Evolutionary conservation across 2,888 invertebrate species (phyloP).

Genomic region (Digitonthophagus gazella): DNA sequence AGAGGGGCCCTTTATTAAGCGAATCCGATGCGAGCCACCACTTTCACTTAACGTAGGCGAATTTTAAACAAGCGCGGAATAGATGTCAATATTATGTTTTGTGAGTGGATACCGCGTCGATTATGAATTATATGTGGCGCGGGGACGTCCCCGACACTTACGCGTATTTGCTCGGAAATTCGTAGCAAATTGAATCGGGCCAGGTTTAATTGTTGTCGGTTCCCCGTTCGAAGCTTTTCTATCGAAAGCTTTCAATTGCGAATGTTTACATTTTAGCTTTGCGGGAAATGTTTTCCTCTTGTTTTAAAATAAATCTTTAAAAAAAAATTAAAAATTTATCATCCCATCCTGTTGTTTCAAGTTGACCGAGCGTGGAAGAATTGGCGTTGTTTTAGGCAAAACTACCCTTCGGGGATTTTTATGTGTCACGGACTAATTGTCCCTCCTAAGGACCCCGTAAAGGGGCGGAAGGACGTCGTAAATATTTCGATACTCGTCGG

Average conservation of each 20-base stretch:
- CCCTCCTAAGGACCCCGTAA: conserved; percentile 10
- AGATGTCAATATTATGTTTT: conserved; percentile 51
- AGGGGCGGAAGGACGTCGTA: conserved; percentile 2
- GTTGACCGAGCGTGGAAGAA: background rate
- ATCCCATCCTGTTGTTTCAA: background rate
- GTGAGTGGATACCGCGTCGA: conserved; percentile 37
- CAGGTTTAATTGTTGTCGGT: background rate
- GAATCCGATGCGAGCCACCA: conserved; percentile 33
- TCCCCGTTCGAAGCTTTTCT: background rate
- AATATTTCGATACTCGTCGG: conserved; percentile 11
- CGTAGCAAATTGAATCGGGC: background rate
- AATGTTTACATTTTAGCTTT: background rate
- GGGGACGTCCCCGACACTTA: background rate
- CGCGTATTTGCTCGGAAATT: background rate
- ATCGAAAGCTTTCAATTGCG: background rate
- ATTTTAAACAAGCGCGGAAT: conserved; percentile 49
- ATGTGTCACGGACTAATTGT: conserved; percentile 18
- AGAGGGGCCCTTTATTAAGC: background rate
- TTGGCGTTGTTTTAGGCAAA: background rate
- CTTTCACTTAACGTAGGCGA: conserved; percentile 50
- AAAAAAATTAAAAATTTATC: conserved; percentile 5
- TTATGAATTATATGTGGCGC: background rate
- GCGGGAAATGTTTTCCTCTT: too few relatives aligned
- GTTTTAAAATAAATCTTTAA: too few relatives aligned
- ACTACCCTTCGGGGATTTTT: background rate